These are phyloP conservation scores for Agrilus biguttatus DNA, from an alignment of 2,888 invertebrate genomes.

Conservation along the genomic window DNA sequence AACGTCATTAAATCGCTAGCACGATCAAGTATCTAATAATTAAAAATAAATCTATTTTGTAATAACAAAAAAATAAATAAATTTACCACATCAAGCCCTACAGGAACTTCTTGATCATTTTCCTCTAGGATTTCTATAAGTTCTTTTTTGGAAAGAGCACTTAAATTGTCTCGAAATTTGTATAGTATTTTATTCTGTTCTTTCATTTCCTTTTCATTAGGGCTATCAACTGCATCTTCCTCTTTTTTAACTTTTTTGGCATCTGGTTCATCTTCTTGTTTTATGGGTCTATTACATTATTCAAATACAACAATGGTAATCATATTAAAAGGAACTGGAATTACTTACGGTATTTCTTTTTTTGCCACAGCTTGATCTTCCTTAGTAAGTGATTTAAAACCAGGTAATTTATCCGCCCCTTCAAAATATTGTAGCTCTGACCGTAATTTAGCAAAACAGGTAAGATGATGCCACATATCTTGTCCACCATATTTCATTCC, in stretches of 20 bases:
- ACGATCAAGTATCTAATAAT: constrained; percentile 54
- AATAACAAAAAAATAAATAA: constrained; percentile 2
- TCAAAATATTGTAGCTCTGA: constrained; percentile 59
- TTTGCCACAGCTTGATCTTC: constrained; percentile 57
- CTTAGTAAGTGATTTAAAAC: constrained; percentile 50
- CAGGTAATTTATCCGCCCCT: constrained; percentile 59
- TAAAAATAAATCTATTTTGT: not conserved
- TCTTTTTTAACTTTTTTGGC: constrained; percentile 58
- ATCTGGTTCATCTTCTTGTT: constrained; percentile 41
- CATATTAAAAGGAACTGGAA: not conserved
- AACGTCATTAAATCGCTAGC: constrained; percentile 79
- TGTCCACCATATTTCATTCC: constrained; percentile 72
- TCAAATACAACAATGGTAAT: no score
- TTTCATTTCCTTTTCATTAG: constrained; percentile 41
- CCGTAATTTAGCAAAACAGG: constrained; percentile 71
- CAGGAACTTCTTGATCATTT: constrained; percentile 58
- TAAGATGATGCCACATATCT: constrained; percentile 81
- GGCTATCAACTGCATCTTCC: constrained; percentile 36
- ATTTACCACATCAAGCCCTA: constrained; percentile 50
- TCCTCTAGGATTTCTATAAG: constrained; percentile 47
- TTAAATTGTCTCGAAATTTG: constrained; percentile 47
- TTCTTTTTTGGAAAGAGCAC: constrained; percentile 43
- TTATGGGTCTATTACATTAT: constrained; percentile 24
- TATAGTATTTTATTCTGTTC: constrained; percentile 62
- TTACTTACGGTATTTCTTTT: constrained; percentile 47